phyloP scores from a whole-genome alignment of 2,888 invertebrate species.

The Cosmopolites sordidus region DNA sequence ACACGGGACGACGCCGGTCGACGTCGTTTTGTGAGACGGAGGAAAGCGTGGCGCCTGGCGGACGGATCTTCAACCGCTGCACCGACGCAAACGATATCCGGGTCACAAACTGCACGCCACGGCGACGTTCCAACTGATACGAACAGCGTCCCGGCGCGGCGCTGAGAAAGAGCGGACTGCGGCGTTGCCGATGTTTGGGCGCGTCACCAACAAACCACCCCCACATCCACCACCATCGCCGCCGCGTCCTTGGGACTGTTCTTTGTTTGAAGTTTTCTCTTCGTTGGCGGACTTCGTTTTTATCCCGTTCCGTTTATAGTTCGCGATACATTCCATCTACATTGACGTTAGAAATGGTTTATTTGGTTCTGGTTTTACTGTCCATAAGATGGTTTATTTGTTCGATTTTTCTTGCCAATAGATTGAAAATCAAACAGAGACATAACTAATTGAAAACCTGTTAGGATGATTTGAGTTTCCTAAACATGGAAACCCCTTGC shows the following conservation, averaged over 20 bases:
- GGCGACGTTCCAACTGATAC: too few relatives aligned
- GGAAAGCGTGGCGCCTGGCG: conserved; percentile 27
- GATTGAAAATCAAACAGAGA: too few relatives aligned
- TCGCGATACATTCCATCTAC: background rate
- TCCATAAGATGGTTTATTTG: too few relatives aligned
- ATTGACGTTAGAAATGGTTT: background rate
- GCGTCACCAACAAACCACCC: too few relatives aligned
- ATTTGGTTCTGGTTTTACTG: background rate
- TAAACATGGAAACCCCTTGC: too few relatives aligned
- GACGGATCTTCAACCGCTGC: conserved; percentile 16
- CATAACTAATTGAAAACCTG: too few relatives aligned
- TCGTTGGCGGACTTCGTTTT: background rate
- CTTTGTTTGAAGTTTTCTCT: background rate
- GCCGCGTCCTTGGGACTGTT: background rate
- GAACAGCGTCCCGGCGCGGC: too few relatives aligned
- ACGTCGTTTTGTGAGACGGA: conserved; percentile 13
- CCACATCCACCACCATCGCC: background rate
- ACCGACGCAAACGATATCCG: conserved; percentile 26
- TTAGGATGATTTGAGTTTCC: too few relatives aligned
- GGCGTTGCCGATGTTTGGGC: too few relatives aligned
- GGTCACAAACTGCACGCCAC: conserved; percentile 16
- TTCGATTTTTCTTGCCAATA: too few relatives aligned
- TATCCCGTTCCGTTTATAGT: background rate
- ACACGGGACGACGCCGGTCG: background rate
- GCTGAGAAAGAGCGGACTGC: too few relatives aligned